A percentile compares a stretch with the other conserved stretches of the same genome.
These are phyloP conservation scores for Agonopterix subpropinquella DNA, from an alignment of 2,888 invertebrate genomes.

Conservation along the genomic window DNA sequence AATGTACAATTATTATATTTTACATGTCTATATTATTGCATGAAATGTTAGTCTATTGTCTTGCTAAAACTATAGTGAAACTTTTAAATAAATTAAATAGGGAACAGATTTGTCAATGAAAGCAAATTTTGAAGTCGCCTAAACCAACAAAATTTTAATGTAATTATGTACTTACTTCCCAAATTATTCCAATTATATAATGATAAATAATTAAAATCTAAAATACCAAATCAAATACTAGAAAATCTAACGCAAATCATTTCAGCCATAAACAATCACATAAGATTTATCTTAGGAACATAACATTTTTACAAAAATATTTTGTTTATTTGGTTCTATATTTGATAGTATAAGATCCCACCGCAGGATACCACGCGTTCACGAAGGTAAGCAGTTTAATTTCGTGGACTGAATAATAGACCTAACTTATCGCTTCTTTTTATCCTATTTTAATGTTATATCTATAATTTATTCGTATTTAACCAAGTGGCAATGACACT, in stretches of 20 bases:
- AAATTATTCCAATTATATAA: background rate
- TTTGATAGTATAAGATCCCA: constrained; percentile 6
- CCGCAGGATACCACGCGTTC: too few species aligned
- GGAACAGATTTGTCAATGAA: background rate
- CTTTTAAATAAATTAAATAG: background rate
- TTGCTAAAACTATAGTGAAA: background rate
- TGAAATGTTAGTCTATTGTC: constrained; percentile 15
- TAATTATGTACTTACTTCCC: background rate
- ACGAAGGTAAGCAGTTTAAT: too few species aligned
- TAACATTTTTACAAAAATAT: constrained; percentile 54
- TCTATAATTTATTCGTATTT: too few species aligned
- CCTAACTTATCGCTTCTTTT: too few species aligned
- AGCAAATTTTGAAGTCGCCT: background rate
- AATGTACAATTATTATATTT: constrained; percentile 21
- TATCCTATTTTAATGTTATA: too few species aligned
- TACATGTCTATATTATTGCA: constrained; percentile 14
- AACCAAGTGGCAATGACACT: too few species aligned
- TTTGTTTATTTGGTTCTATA: constrained; percentile 48
- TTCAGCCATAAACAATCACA: constrained; percentile 29
- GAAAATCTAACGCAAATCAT: constrained; percentile 17
- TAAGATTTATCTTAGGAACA: constrained; percentile 50
- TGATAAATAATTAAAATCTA: constrained; percentile 19
- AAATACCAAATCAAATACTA: constrained; percentile 26
- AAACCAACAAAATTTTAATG: background rate
- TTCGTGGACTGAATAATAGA: too few species aligned